Conservation (phyloP, 2,888 invertebrate species). For the Caenorhabditis sp. region DNA sequence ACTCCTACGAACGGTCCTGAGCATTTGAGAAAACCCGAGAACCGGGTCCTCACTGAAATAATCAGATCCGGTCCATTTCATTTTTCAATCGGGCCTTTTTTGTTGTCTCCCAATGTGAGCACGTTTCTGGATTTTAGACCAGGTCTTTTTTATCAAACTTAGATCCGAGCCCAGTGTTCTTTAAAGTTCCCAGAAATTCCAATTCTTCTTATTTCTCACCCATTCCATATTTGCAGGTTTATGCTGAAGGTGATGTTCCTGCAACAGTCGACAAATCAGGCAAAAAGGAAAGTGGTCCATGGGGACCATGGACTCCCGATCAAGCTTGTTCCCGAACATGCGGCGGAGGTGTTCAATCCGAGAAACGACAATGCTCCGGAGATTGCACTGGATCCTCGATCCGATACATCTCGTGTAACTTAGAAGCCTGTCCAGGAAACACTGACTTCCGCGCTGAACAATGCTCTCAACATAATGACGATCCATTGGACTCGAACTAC, state of each 20-base stretch:
- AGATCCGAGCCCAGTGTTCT: no score
- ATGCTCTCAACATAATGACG: slow-evolving; percentile 84
- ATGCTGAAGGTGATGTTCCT: slow-evolving; percentile 66
- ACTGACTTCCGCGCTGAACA: slow-evolving; percentile 87
- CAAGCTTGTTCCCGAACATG: slow-evolving; percentile 88
- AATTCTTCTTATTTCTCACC: neutral
- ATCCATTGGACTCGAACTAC: slow-evolving; percentile 82
- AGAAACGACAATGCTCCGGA: slow-evolving; percentile 76
- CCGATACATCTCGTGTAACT: slow-evolving; percentile 89
- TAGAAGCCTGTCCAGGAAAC: slow-evolving; percentile 77
- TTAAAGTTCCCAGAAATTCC: neutral
- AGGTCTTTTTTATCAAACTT: no score
- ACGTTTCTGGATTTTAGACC: no score
- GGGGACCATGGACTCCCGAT: slow-evolving; percentile 83
- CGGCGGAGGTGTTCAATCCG: slow-evolving; percentile 89
- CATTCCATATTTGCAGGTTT: slow-evolving; percentile 30
- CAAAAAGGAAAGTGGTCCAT: slow-evolving; percentile 66
- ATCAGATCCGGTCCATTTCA: no score
- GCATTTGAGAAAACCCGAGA: no score
- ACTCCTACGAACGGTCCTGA: no score
- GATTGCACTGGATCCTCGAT: slow-evolving; percentile 82
- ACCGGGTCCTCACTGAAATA: no score
- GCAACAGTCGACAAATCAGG: slow-evolving; percentile 69
- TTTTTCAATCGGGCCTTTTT: no score
- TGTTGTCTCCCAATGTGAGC: no score